Base-by-base conservation (phyloP, 1,140 invertebrate species). In the Gonioctena quinquepunctata region DNA sequence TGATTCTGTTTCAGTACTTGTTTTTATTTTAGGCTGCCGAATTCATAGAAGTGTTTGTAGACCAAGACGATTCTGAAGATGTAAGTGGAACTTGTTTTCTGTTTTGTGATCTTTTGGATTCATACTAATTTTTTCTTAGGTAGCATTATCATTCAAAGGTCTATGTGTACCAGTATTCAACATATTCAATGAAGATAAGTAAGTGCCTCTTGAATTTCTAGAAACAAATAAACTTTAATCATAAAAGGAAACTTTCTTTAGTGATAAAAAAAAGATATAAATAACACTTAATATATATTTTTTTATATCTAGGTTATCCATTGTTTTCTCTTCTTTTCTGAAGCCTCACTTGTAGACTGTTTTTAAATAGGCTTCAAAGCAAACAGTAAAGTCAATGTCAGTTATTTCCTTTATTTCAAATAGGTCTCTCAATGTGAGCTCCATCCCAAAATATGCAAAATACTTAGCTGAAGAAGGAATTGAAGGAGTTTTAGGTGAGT, bases 401-500 rank as follows among this genome's bases (percentile, higher is more conserved):
- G 6, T 42, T 42, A 42, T 42, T n/a, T 42, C 3, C 11, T 42
- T 42, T 13, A 42, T 42, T 42, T 42, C 13, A 11, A 42, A 52
- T 27, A 83, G 82, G 61, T 73, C 61, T 18, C 79, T 89, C 3
- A 90, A 92, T 79, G 83, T 87, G 33, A 78, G 81, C 1, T 76
- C 86, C 5, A 89, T 92, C 68, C 84, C 87, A 11, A 67, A 81
- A 13, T 93, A 93, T 78, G 90, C 89, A 0, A 81, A 88, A 71
- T 89, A 85, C 79, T 82, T 93, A 8, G 79, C 82, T 2, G 80
- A 86, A 27, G 84, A 85, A 60, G 87, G 87, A 48, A 84, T 93
- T 21, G 87, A 86, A 72, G 88, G 88, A 27, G 84, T 92, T 33
- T 84, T 92, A 70, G 89, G 91, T 92, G 85, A 85, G 72, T 62